Evolutionary conservation across 1,140 invertebrate genomes (phyloP).

Genomic region (Metaphire vulgaris): DNA sequence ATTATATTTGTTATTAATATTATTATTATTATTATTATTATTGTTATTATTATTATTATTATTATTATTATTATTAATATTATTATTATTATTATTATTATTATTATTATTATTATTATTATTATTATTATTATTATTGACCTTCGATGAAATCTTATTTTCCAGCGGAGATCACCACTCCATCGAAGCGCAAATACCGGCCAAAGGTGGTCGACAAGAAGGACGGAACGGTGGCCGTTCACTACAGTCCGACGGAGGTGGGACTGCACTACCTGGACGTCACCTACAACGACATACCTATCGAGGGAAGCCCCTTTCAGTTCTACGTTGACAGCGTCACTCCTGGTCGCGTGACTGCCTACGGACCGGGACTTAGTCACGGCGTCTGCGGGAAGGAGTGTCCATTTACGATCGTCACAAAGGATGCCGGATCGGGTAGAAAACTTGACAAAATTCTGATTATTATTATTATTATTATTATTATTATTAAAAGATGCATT

Average conservation of each 20-base stretch:
- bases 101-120: not conserved
- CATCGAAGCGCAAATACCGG: conserved; percentile 74
- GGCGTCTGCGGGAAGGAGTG: conserved; percentile 83
- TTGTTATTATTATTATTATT: no score
- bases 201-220: conserved; percentile 82
- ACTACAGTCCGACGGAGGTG: conserved; percentile 87
- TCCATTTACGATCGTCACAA: conserved; percentile 93
- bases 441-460: no score
- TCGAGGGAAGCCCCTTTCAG: conserved; percentile 92
- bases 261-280: conserved; percentile 85
- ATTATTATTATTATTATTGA: not conserved
- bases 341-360: conserved; percentile 89
- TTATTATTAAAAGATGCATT: no score
- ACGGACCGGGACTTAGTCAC: conserved; percentile 64
- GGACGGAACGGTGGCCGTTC: conserved; percentile 90
- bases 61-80: no score
- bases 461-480: no score
- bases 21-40: conserved; percentile 24
- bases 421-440: conserved; percentile 78
- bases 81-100: no score
- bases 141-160: no score
- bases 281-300: conserved; percentile 90
- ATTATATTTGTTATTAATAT: conserved; percentile 16
- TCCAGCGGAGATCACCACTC: conserved; percentile 72
- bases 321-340: conserved; percentile 91